Base-by-base conservation (phyloP, 2,113 vertebrate species). In the Myiozetetes cayanensis region DNA sequence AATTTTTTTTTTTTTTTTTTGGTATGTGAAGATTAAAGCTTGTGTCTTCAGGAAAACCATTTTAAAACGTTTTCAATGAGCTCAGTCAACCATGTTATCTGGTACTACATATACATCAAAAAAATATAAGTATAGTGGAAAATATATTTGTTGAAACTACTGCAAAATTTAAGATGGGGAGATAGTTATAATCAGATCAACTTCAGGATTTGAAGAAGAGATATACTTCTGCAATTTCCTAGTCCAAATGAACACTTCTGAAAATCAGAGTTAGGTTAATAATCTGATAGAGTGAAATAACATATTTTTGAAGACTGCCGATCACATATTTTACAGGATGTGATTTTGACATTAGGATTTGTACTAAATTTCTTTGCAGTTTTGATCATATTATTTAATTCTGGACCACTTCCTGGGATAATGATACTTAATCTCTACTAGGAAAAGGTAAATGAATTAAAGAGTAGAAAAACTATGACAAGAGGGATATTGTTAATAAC, bases 221-320 rank as follows among this genome's bases (percentile, higher is more conserved):
- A 79, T 11, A 80, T 43, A 43, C 5, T 86, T 91, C 41, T 88
- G 30, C 59, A 93, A 85, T 92, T 91, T 93, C 49, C 49, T 55
- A 50, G 44, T 76, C 37, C 21, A 88, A 58, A 88, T 74, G 63
- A 90, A 70, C 31, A 43, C 9, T 83, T 85, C 23, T 46, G 28
- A 62, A 94, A 95, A 63, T 66, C 85, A 94, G 77, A 87, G 31
- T 76, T 44, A 70, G 67, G 67, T 88, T 92, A 95, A 80, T 88
- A 81, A 67, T 39, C 1, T 83, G 67, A 85, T 37, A 53, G 24
- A 52, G 3, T 53, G 31, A 93, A 66, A 66, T 85, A 78, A 7
- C 8, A 27, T 68, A 75, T 55, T 62, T 90, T 70, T 79, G 23
- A 68, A 52, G 17, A 50, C 27, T 91, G 19, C 4, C 75, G 39